These are phyloP conservation scores for Tetragonisca angustula DNA, from an alignment of 2,888 invertebrate species.

Conservation along the genomic window DNA sequence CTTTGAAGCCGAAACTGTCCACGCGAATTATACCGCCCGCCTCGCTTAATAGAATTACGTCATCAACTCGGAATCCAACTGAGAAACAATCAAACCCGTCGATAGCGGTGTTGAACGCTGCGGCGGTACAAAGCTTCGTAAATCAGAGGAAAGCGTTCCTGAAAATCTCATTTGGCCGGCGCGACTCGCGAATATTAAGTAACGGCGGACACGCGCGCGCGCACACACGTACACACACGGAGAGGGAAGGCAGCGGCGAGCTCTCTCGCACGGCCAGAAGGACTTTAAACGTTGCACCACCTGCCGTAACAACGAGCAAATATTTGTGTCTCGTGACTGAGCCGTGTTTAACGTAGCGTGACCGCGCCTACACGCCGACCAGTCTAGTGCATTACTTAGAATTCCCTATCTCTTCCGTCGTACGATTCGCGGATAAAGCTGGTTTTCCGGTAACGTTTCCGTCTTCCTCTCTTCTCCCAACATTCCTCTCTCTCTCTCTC, in stretches of 20 bases:
- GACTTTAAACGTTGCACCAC: constrained; percentile 51
- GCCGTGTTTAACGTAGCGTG: constrained; percentile 68
- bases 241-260: too few relatives aligned
- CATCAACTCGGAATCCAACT: constrained; percentile 4
- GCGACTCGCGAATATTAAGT: constrained; percentile 48
- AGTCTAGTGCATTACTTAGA: constrained; percentile 64
- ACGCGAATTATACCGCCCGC: constrained; percentile 11
- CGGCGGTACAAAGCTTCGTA: background rate
- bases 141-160: constrained; percentile 25
- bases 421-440: constrained; percentile 56
- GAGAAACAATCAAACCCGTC: constrained; percentile 33
- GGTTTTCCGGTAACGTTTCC: constrained; percentile 56
- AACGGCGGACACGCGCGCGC: background rate
- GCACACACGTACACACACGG: too few relatives aligned
- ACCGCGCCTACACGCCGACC: constrained; percentile 50
- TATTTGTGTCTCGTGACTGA: constrained; percentile 68
- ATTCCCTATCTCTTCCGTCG: constrained; percentile 67
- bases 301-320: constrained; percentile 63
- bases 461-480: background rate
- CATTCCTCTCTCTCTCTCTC: background rate
- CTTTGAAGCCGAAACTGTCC: background rate
- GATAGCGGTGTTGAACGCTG: constrained; percentile 1
- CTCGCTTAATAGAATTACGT: constrained; percentile 26
- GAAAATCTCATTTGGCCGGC: constrained; percentile 50
- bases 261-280: background rate